phyloP scores from a whole-genome alignment of 2,113 vertebrate genomes.

The Tauraco erythrolophus region DNA sequence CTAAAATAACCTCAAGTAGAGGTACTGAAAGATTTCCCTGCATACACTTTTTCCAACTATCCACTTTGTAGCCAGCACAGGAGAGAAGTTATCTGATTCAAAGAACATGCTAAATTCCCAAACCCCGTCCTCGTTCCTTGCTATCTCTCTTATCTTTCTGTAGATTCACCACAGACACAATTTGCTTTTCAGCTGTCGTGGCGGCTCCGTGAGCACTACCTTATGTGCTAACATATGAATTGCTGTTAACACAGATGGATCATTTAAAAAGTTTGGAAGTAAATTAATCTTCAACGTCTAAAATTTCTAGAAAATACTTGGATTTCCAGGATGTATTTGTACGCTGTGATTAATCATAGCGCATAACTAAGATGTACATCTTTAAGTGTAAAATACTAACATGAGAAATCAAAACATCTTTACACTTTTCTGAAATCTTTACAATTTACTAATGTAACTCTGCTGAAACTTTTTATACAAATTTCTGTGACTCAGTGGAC shows the following conservation, averaged over 20 bases:
- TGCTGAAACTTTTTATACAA: not conserved
- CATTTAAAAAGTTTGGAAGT: not conserved
- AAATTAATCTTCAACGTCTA: not conserved
- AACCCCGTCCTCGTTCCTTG: not conserved
- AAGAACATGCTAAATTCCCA: not conserved
- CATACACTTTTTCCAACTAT: accelerated
- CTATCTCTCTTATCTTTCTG: not conserved
- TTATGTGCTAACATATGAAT: not conserved
- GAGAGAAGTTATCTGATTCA: not conserved
- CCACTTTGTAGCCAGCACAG: not conserved
- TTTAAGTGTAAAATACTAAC: not conserved
- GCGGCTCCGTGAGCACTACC: not conserved
- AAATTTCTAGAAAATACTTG: not conserved
- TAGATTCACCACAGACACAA: not conserved
- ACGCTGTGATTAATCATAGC: not conserved
- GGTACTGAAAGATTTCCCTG: not conserved
- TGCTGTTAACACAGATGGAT: conserved; percentile 6
- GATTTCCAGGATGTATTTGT: not conserved
- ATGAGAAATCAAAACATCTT: not conserved
- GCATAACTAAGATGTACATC: not conserved
- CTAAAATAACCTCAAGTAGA: not conserved
- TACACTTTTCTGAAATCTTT: not conserved
- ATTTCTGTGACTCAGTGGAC: not conserved
- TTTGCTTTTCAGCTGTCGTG: not conserved
- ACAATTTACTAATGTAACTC: not conserved